Base-by-base conservation (phyloP, 2,113 vertebrate genomes). In the Casuarius casuarius region DNA sequence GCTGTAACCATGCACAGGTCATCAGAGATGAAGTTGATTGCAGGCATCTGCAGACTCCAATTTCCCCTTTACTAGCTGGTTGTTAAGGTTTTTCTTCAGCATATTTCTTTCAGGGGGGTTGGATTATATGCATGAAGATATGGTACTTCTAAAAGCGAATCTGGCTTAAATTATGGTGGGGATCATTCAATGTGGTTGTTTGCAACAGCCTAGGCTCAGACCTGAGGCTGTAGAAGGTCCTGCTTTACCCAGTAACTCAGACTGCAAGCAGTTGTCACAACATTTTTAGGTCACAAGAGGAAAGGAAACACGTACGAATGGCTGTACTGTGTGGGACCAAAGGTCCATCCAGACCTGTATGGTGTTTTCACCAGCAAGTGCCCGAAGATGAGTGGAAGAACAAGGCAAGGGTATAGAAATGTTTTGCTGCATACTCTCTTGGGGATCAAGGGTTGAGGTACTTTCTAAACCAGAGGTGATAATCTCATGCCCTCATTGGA, bases 381-480 rank as follows among this genome's bases (percentile, higher is more conserved):
- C 72, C 54, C 18, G 66, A 49, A 28, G n/a, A 18, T 87, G 35
- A 80, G 13, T 12, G 81, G 26, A 84, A 72, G 62, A 89, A 65
- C 16, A 79, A 25, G 28, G 10, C 26, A 82, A 87, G 62, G 11
- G n/a, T 31, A 13, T 20, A 52, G 62, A 90, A 82, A 38, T 22
- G 12, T n/a, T 75, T 82, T 75, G 42, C 25, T 76, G n/a, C 19
- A 44, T 0, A 0, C 12, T 82, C n/a, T 73, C 49, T 23, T 1
- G 4, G 48, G 17, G 33, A 88, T 44, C 78, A 35, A 6, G 15
- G 26, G 21, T 51, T 81, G 72, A 96, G 11, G 51, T 31, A 46
- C 28, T 59, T 42, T 51, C 13, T 90, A 81, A 78, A 89, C 28
- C 54, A 56, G 25, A 56, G 40, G 77, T 56, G n/a, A 54, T 62